These are phyloP conservation scores for Papilio aristodemus DNA, from an alignment of 1,140 invertebrate species.

Conservation along the genomic window DNA sequence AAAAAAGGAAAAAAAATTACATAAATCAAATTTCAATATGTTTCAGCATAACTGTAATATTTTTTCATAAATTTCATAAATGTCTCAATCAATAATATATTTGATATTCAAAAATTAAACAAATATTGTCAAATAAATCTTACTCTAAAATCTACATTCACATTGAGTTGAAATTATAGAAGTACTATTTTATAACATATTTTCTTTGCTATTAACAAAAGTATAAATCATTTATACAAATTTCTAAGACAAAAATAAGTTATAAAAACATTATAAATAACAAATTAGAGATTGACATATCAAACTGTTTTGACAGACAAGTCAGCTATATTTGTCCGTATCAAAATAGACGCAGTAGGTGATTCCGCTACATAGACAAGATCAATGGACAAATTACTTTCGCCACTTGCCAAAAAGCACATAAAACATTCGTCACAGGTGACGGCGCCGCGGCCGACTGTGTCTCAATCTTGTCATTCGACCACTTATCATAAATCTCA, in stretches of 20 bases:
- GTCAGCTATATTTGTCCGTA: slow-evolving; percentile 13
- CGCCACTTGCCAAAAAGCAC: slow-evolving; percentile 33
- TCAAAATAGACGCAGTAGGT: slow-evolving; percentile 19
- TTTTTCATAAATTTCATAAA: too few species aligned
- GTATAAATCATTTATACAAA: background rate
- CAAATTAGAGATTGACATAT: slow-evolving; percentile 2
- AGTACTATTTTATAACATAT: too few species aligned
- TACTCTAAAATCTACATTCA: too few species aligned
- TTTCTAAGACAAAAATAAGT: background rate
- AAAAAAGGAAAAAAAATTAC: too few species aligned
- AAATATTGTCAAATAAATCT: too few species aligned
- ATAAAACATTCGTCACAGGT: slow-evolving; percentile 39
- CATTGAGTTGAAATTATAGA: too few species aligned
- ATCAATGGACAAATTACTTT: slow-evolving; percentile 30
- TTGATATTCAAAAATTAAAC: too few species aligned
- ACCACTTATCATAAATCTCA: slow-evolving; percentile 73
- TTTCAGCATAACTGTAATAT: too few species aligned
- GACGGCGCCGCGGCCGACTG: slow-evolving; percentile 42
- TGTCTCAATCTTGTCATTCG: slow-evolving; percentile 63
- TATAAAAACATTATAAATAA: background rate
- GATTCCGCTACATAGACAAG: slow-evolving; percentile 14
- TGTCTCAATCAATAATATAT: too few species aligned
- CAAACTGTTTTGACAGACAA: slow-evolving; percentile 23
- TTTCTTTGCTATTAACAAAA: background rate
- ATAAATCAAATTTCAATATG: too few species aligned